These are phyloP conservation scores for Corbicula japonica DNA, from an alignment of 2,888 invertebrate genomes.

Conservation along the genomic window DNA sequence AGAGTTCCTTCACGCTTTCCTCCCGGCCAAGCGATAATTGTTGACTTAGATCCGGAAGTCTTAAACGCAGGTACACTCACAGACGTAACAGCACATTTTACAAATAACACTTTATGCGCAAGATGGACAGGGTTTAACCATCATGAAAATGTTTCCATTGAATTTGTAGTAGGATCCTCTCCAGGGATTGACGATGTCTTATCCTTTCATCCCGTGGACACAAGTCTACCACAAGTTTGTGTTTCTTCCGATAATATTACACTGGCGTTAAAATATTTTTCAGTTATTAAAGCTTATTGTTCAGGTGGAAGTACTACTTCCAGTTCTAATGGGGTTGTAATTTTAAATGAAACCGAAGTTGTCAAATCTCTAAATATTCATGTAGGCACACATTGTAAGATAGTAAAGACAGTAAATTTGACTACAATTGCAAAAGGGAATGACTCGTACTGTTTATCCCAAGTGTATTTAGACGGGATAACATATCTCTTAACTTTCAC, in stretches of 20 bases:
- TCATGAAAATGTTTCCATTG: conserved; percentile 42
- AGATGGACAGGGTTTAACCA: conserved; percentile 54
- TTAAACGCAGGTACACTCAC: not conserved
- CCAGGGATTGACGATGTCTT: conserved; percentile 13
- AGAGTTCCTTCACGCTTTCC: conserved; percentile 61
- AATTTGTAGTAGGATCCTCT: conserved; percentile 45
- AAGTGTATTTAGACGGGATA: too few species aligned
- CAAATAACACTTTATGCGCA: conserved; percentile 34
- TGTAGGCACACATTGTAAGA: not conserved
- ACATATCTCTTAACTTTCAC: too few species aligned
- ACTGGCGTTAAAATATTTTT: conserved; percentile 8
- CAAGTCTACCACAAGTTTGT: not conserved
- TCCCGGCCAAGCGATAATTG: conserved; percentile 61
- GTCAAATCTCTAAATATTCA: conserved; percentile 1
- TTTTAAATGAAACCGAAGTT: conserved; percentile 14
- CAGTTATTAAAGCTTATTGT: conserved; percentile 37
- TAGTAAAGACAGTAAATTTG: not conserved
- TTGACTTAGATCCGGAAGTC: conserved; percentile 52
- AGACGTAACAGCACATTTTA: conserved; percentile 42
- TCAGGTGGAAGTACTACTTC: conserved; percentile 44
- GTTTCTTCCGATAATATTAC: conserved; percentile 4
- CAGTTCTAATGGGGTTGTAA: conserved; percentile 42
- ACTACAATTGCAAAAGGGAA: not conserved
- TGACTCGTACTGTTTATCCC: too few species aligned
- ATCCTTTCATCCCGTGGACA: conserved; percentile 6